A percentile compares a stretch with the other conserved stretches of the same genome.
phyloP scores from a whole-genome alignment of 2,888 invertebrate genomes.

The Dasysyrphus tricinctus region DNA sequence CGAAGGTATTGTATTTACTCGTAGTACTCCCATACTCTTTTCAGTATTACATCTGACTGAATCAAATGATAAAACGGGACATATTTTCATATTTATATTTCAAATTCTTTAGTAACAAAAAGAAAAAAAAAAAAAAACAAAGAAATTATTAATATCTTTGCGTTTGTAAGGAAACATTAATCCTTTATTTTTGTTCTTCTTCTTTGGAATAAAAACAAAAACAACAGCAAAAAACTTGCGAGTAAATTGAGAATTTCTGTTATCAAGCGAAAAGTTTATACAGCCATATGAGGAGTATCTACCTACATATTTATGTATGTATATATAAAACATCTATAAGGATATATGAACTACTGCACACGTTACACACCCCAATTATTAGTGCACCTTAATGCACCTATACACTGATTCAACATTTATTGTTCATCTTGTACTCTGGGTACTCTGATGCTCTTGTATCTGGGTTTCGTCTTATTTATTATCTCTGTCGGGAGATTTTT shows the following conservation, averaged over 20 bases:
- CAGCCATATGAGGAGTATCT: constrained; percentile 19
- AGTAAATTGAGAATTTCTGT: constrained; percentile 73
- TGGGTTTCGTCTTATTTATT: constrained; percentile 70
- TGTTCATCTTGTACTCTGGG: constrained; percentile 72
- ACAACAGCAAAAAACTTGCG: constrained; percentile 27
- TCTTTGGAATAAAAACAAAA: constrained; percentile 39
- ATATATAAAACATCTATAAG: neutral
- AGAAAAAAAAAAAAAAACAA: constrained; percentile 43
- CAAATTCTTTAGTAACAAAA: constrained; percentile 21
- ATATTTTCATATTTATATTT: constrained; percentile 37
- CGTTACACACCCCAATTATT: constrained; percentile 73
- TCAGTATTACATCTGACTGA: constrained; percentile 24
- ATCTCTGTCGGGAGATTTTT: constrained; percentile 45
- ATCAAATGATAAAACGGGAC: constrained; percentile 46
- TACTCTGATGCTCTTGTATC: constrained; percentile 50
- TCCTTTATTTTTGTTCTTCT: constrained; percentile 34
- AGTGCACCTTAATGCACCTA: constrained; percentile 74
- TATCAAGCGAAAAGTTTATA: constrained; percentile 69
- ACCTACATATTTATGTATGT: neutral
- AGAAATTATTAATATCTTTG: constrained; percentile 70
- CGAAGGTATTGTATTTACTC: constrained; percentile 33
- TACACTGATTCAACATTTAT: constrained; percentile 75
- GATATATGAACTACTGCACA: constrained; percentile 22
- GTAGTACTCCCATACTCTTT: constrained; percentile 10
- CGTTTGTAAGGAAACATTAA: constrained; percentile 47